A percentile compares a stretch with the other conserved stretches of the same genome.
These are phyloP conservation scores for Cercocebus atys DNA, from an alignment of 2,113 vertebrate species.

Conservation along the genomic window DNA sequence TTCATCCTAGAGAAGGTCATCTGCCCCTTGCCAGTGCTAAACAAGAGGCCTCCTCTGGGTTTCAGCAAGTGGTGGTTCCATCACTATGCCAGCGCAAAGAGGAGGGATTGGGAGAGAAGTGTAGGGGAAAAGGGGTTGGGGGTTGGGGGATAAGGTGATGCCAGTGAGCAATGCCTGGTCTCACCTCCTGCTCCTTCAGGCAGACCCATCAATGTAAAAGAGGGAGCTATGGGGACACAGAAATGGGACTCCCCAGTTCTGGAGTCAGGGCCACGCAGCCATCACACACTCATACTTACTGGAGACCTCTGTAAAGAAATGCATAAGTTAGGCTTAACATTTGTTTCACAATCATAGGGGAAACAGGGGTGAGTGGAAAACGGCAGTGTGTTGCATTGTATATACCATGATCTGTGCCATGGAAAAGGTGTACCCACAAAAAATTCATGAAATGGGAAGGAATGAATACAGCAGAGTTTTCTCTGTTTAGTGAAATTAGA, in stretches of 20 bases:
- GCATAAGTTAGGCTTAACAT: not conserved
- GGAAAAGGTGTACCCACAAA: not conserved
- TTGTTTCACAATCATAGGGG: not conserved
- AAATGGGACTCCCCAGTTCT: too few species aligned
- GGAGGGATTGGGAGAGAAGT: too few species aligned
- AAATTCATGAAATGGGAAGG: not conserved
- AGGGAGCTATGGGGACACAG: accelerated
- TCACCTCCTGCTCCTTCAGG: not conserved
- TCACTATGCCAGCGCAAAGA: too few species aligned
- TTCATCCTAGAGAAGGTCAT: not conserved
- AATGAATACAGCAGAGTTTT: not conserved
- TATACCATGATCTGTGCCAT: too few species aligned
- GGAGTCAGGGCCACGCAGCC: not conserved
- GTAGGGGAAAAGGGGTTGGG: too few species aligned
- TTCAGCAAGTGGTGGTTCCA: not conserved
- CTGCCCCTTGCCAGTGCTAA: not conserved
- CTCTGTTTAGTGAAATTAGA: not conserved
- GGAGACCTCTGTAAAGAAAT: not conserved
- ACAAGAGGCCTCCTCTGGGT: not conserved
- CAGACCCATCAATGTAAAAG: not conserved
- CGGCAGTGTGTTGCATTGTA: not conserved
- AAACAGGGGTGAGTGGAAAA: not conserved
- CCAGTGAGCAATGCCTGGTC: not conserved
- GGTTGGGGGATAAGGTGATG: not conserved
- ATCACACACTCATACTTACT: not conserved